phyloP scores from a whole-genome alignment of 1,140 invertebrate genomes.

The Drosophila sulfurigaster region DNA sequence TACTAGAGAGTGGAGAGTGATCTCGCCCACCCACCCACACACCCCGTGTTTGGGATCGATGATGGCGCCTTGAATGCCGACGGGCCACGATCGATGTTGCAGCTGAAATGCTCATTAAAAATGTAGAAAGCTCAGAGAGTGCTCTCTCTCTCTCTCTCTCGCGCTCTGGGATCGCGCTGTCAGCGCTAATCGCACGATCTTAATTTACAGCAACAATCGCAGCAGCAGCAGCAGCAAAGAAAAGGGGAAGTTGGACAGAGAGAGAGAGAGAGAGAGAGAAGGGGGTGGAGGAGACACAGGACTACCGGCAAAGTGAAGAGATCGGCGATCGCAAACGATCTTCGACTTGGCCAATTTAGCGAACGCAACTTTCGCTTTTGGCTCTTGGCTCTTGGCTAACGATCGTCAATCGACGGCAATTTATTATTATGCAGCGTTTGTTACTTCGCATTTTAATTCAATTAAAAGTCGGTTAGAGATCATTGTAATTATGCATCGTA shows the following conservation, averaged over 20 bases:
- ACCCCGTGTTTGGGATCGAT: slow-evolving; percentile 21
- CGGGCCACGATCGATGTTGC: slow-evolving; percentile 65
- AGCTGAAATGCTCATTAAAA: slow-evolving; percentile 81
- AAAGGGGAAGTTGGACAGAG: background rate
- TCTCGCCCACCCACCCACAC: slow-evolving; percentile 42
- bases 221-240: no score
- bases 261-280: background rate
- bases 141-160: background rate
- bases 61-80: slow-evolving; percentile 53
- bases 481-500: slow-evolving; percentile 69
- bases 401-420: slow-evolving; percentile 81
- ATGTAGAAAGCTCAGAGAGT: slow-evolving; percentile 75
- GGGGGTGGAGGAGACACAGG: slow-evolving; percentile 20
- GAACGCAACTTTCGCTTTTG: slow-evolving; percentile 77
- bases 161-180: slow-evolving; percentile 46
- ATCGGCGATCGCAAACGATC: slow-evolving; percentile 55
- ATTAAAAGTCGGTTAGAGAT: slow-evolving; percentile 81
- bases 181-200: slow-evolving; percentile 81
- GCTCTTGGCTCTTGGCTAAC: slow-evolving; percentile 54
- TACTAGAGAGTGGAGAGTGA: slow-evolving; percentile 7
- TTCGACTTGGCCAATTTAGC: slow-evolving; percentile 70
- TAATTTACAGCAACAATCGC: slow-evolving; percentile 76
- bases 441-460: slow-evolving; percentile 77
- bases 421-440: slow-evolving; percentile 77
- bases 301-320: slow-evolving; percentile 57